Evolutionary conservation across 1,140 invertebrate species (phyloP).

Genomic region (Tigriopus japonicus): DNA sequence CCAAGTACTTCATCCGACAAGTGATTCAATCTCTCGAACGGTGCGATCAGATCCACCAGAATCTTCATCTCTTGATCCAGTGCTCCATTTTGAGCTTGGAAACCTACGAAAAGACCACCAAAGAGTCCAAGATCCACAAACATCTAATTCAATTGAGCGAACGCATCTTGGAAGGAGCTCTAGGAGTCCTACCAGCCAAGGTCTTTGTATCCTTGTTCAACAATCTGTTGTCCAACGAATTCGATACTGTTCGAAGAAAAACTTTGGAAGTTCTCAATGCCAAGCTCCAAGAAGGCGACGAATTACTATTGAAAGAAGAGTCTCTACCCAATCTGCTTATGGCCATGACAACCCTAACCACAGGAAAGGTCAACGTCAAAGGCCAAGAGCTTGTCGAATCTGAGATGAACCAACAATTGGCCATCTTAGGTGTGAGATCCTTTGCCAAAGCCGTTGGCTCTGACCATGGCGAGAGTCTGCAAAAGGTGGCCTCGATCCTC

Average conservation of each 20-base stretch:
- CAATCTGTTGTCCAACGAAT: neutral
- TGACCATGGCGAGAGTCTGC: neutral
- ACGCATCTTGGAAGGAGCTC: neutral
- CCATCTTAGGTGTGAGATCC: neutral
- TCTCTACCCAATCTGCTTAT: too few relatives aligned
- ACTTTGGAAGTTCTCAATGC: constrained; percentile 5
- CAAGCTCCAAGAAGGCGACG: neutral
- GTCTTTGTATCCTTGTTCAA: neutral
- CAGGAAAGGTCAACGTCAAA: neutral
- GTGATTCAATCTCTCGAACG: neutral
- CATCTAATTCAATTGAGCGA: neutral
- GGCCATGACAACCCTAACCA: too few relatives aligned
- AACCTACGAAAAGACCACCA: neutral
- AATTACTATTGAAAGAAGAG: too few relatives aligned
- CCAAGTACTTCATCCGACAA: neutral
- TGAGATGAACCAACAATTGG: constrained; percentile 7
- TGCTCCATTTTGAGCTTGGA: neutral
- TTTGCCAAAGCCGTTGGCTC: neutral
- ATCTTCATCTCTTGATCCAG: neutral
- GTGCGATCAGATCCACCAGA: neutral
- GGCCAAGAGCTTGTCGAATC: neutral
- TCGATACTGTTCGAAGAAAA: neutral
- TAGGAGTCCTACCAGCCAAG: neutral
- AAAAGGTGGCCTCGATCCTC: neutral
- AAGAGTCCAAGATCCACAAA: neutral